phyloP scores from a whole-genome alignment of 2,888 invertebrate genomes.

The Morpho helenor region DNA sequence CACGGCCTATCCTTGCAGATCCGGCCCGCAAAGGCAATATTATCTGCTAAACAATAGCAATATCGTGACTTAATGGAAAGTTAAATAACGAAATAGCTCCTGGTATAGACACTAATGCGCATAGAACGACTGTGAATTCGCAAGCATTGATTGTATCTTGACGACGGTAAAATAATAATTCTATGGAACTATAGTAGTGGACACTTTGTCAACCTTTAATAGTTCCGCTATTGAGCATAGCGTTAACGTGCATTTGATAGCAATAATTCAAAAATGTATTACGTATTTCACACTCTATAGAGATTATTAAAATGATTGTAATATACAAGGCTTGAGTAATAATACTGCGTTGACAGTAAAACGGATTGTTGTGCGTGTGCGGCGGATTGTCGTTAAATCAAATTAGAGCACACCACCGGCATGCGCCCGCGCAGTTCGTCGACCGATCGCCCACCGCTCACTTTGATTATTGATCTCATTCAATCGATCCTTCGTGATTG shows the following conservation, averaged over 20 bases:
- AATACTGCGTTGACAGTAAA: slow-evolving; percentile 41
- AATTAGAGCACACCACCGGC: slow-evolving; percentile 70
- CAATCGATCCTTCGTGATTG: slow-evolving; percentile 72
- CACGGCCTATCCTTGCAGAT: slow-evolving; percentile 69
- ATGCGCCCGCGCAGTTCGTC: slow-evolving; percentile 77
- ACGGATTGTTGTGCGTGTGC: slow-evolving; percentile 49
- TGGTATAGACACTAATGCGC: slow-evolving; percentile 1
- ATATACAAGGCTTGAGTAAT: slow-evolving; percentile 44
- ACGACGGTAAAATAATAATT: slow-evolving; percentile 1
- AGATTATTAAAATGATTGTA: slow-evolving; percentile 16
- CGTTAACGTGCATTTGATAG: slow-evolving; percentile 2
- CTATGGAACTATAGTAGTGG: slow-evolving; percentile 8
- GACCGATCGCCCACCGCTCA: slow-evolving; percentile 72
- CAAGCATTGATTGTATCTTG: slow-evolving; percentile 8
- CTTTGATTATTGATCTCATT: slow-evolving; percentile 69
- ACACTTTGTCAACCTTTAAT: slow-evolving; percentile 11
- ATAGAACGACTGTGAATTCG: slow-evolving; percentile 1
- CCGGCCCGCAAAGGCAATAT: slow-evolving; percentile 47
- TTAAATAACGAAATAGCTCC: slow-evolving; percentile 12
- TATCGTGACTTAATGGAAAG: slow-evolving; percentile 25
- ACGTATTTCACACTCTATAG: slow-evolving; percentile 9
- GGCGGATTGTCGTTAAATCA: slow-evolving; percentile 71
- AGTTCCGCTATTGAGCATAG: background rate
- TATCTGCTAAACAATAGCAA: slow-evolving; percentile 33
- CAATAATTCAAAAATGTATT: background rate